Evolutionary conservation across 2,888 invertebrate genomes (phyloP), one percentile per base, ranked within the genome.

Genomic region (Apocheima hispidaria): DNA sequence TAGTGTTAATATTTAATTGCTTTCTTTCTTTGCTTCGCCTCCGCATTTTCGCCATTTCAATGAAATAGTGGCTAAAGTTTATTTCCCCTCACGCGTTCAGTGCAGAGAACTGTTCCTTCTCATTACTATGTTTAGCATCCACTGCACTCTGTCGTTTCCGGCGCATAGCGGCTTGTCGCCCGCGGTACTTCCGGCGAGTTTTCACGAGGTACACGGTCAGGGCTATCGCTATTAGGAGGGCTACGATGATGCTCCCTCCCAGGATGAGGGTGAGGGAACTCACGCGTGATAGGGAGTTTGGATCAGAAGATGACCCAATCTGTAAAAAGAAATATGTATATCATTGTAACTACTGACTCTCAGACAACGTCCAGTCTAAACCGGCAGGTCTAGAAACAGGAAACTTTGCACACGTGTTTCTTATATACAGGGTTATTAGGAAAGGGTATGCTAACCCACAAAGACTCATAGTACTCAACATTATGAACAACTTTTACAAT

Each of bases 21-120:
- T n/a, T n/a, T n/a, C n/a, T n/a, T n/a, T n/a, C n/a, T n/a, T n/a
- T n/a, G n/a, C n/a, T n/a, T n/a, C n/a, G n/a, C n/a, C n/a, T n/a
- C n/a, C n/a, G n/a, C n/a, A n/a, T n/a, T n/a, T n/a, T n/a, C n/a
- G n/a, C n/a, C n/a, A n/a, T n/a, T n/a, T n/a, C n/a, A n/a, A n/a
- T n/a, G n/a, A n/a, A n/a, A n/a, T n/a, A n/a, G n/a, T n/a, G n/a
- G n/a, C n/a, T n/a, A n/a, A n/a, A n/a, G n/a, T n/a, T n/a, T n/a
- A n/a, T n/a, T n/a, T n/a, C 2, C 14, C 38, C 7, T 80, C 73
- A 91, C 46, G 81, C 78, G 69, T 91, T 91, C 9, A 91, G 73
- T 3, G 86, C 84, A 1, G 83, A 79, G 33, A 84, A 87, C 62
- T 87, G 87, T 55, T 91, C 91, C 46, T 84, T 88, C 2, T 87